Conservation (phyloP, 2,797 vertebrate species). For the Oceanodroma leucorhoa region DNA sequence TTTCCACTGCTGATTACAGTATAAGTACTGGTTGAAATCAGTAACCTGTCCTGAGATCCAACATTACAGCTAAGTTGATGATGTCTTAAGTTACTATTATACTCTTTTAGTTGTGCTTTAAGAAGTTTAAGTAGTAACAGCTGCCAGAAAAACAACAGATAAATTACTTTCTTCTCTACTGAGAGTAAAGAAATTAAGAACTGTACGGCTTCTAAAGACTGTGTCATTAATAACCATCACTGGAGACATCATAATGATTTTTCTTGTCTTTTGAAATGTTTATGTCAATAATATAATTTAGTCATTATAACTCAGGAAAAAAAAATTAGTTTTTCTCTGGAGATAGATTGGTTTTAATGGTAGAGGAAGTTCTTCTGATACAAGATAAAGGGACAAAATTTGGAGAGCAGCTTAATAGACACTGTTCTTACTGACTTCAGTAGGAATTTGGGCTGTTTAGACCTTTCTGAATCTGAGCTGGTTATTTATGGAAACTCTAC, state of each 20-base stretch:
- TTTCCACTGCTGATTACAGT: slow-evolving; percentile 39
- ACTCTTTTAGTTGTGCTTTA: not conserved
- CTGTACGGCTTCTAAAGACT: slow-evolving; percentile 43
- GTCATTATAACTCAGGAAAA: not conserved
- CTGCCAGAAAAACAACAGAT: slow-evolving; percentile 50
- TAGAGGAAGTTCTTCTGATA: slow-evolving; percentile 13
- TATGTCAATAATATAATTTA: slow-evolving; percentile 33
- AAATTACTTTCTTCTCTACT: slow-evolving; percentile 30
- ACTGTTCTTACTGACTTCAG: not conserved
- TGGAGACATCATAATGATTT: slow-evolving; percentile 10
- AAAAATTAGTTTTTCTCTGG: not conserved
- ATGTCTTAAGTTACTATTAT: slow-evolving; percentile 11
- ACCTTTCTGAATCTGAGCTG: not conserved
- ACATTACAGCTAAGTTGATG: not conserved
- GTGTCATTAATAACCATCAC: slow-evolving; percentile 28
- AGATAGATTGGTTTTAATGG: not conserved
- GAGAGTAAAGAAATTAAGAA: slow-evolving; percentile 47
- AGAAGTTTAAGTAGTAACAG: slow-evolving; percentile 57
- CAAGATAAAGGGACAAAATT: not conserved
- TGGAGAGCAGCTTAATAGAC: not conserved
- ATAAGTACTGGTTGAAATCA: slow-evolving; percentile 18
- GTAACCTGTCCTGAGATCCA: slow-evolving; percentile 13
- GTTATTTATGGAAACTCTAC: not conserved
- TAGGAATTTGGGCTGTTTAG: not conserved
- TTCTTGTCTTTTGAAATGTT: slow-evolving; percentile 43